Evolutionary conservation across 1,140 invertebrate species (phyloP), one percentile per base, ranked within the genome.

Genomic region (Drosophila melanogaster): DNA sequence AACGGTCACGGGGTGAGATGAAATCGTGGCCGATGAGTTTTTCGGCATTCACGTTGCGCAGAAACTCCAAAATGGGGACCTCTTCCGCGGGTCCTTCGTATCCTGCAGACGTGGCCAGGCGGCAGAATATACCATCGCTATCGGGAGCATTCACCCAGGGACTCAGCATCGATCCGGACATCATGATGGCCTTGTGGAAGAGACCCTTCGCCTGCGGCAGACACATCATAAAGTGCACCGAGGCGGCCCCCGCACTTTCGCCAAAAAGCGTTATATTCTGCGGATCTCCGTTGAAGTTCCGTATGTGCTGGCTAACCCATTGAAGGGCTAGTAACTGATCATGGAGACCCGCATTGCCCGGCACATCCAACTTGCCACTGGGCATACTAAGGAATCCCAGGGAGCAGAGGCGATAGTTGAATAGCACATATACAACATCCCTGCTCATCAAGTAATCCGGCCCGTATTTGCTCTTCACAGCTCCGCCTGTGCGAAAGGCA

Each of bases 321-420:
- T 76, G 67, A 2, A 92, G 53, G 1, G 89, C 91, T 50, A 92
- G 12, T 12, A 92, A 79, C 90, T 94, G 93, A 75, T 94, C 94
- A 67, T 92, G 92, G 6, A 94, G 73, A 0, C 93, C 94, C 70
- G 93, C 93, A 62, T 94, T 94, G 17, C 93, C 94, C 8, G 92
- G 91, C 11, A 90, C 93, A 17, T 71, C 46, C 7, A 79, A 41
- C n/a, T 93, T 50, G 0, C 38, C 53, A 40, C 78, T 74, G 2
- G 92, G 84, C 3, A 94, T 57, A 60, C 93, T 94, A 0, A 96
- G 81, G 76, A 95, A 96, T 53, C 95, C 95, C n/a, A 95, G 90
- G 6, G 93, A 89, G 38, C 94, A 94, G 2, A 96, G 86, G 41
- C 96, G 93, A 90, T 96, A 97, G 81, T 96, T 96, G 1, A 96